Conservation (phyloP, 2,888 invertebrate species). For the Dicyrtomina minuta region DNA sequence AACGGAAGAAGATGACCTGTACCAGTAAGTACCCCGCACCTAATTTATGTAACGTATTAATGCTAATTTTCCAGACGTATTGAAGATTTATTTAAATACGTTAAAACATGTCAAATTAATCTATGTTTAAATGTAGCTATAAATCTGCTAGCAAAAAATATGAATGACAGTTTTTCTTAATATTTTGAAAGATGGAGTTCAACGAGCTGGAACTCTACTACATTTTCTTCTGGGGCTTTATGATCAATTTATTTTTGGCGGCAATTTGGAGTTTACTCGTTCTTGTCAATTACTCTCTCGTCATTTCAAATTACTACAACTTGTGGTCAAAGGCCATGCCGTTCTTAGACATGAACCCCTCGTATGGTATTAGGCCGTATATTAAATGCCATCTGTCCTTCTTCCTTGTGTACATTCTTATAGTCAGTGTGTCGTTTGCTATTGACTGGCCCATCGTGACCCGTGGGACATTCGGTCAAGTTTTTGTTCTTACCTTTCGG, state of each 20-base stretch:
- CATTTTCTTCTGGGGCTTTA: neutral
- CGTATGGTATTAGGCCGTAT: neutral
- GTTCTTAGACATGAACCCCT: neutral
- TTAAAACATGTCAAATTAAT: no score
- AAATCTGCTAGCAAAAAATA: no score
- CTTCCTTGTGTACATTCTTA: neutral
- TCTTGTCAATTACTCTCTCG: neutral
- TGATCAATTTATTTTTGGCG: neutral
- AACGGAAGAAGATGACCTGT: neutral
- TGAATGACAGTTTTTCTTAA: neutral
- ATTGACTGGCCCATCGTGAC: conserved; percentile 13
- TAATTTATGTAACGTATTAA: no score
- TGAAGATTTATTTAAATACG: no score
- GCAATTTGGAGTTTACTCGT: neutral
- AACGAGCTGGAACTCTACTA: neutral
- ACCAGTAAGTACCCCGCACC: neutral
- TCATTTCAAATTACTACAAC: neutral
- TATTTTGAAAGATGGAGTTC: neutral
- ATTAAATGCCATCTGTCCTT: neutral
- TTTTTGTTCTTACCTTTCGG: conserved; percentile 1
- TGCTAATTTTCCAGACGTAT: no score
- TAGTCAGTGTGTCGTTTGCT: neutral
- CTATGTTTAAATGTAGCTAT: no score
- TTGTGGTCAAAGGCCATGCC: neutral
- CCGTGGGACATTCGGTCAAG: conserved; percentile 14